Evolutionary conservation across 2,888 invertebrate genomes (phyloP), one percentile per base, ranked within the genome.

Genomic region (Oligia strigilis): DNA sequence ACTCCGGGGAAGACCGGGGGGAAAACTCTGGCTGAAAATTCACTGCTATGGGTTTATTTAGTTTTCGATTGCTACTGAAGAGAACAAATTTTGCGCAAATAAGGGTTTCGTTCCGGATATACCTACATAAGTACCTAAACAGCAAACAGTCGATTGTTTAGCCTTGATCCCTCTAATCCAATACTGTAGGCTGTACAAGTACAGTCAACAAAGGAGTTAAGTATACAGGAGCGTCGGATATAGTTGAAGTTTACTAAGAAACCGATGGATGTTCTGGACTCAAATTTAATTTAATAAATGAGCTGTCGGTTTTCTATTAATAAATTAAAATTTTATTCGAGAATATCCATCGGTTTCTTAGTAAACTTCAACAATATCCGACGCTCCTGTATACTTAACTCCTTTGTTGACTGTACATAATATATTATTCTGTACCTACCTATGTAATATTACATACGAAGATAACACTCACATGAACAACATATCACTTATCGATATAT

Each of bases 101-200:
- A 52, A 60, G 19, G 17, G 52, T 43, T 62, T 80, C 6, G 55
- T 55, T 70, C n/a, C n/a, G 11, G 6, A 58, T 67, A 36, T 55
- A 0, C 29, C 1, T 29, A 29, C 52, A 36, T 36, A 49, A 46
- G 29, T 17, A 60, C 17, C 36, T 36, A 36, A 43, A 83, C 60
- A 29, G 52, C 46, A 13, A 52, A 78, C 23, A 62, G 40, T 40
- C 29, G 55, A 19, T 60, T 40, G 43, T 69, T 64, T 64, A 55
- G 36, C 64, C 60, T 69, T 80, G 85, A 66, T 11, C 14, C 9
- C 8, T 74, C 65, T 71, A 74, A 82, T 81, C 85, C 58, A 80
- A 80, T 80, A 72, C 23, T 72, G 72, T 72, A 60, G 17, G 14
- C 17, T n/a, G 52, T 29, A 29, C 29, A 29, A 29, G 29, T 29